Base-by-base conservation (phyloP, 2,113 vertebrate species). In the Turnix velox region DNA sequence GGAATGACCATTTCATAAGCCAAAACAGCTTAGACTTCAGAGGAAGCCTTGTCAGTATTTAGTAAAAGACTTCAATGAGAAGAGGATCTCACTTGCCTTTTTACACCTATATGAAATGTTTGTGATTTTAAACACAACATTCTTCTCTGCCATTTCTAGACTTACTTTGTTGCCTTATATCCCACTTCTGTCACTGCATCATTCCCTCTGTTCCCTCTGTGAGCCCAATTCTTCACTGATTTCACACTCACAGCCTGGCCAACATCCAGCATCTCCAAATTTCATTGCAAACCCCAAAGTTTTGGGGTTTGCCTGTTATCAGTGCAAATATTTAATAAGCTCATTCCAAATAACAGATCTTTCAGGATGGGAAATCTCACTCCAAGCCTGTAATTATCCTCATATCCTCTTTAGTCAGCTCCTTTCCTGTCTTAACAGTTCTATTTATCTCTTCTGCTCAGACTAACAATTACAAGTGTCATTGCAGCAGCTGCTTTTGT, bases 281-380 rank as follows among this genome's bases (percentile, higher is more conserved):
- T 92, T 94, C 68, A 67, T 84, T 90, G 88, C 67, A 75, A 93
- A 93, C 49, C 24, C n/a, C n/a, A 80, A 69, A 93, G 25, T 90
- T 94, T 76, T 72, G 42, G 65, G 72, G n/a, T n/a, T n/a, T 71
- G 63, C 30, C 10, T 91, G 43, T 94, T 85, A 92, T 83, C 85
- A 95, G 76, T 80, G 55, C 63, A 93, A 95, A 93, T 93, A 88
- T 95, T 89, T 95, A 91, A 91, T 91, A 90, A 94, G 42, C 27
- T 82, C 28, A 42, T 92, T 79, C 37, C 37, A 52, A 65, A 25
- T 76, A 89, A 85, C 62, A 89, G 52, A 78, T 92, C 84, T 92
- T 90, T 96, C 48, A 76, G 58, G 51, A 62, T 69, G n/a, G 52
- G n/a, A 90, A 95, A 86, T 94, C 63, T 91, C n/a, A 75, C 72